phyloP scores from a whole-genome alignment of 2,888 invertebrate species.

The Gymnocheta viridis region DNA sequence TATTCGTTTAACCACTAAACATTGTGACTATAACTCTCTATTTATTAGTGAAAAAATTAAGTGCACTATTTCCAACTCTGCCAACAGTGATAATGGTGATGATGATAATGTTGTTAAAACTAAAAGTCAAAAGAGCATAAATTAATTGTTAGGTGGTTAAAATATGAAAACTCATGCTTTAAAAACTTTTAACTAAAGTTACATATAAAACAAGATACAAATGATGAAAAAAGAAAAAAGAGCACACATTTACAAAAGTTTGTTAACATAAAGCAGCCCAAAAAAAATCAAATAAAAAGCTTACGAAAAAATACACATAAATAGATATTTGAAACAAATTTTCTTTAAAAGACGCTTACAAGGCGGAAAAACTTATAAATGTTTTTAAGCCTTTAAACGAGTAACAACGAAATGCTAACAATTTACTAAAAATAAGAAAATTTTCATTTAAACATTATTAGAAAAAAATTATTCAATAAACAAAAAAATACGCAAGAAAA shows the following conservation, averaged over 20 bases:
- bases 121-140: constrained; percentile 66
- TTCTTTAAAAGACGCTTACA: constrained; percentile 76
- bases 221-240: background rate
- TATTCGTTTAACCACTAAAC: too few relatives aligned
- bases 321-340: constrained; percentile 63
- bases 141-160: constrained; percentile 53
- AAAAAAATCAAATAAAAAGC: constrained; percentile 11
- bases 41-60: too few relatives aligned
- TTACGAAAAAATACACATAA: constrained; percentile 21
- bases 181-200: constrained; percentile 33
- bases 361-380: constrained; percentile 74
- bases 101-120: constrained; percentile 1
- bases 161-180: constrained; percentile 46
- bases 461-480: constrained; percentile 1
- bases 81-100: constrained; percentile 6
- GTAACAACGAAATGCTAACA: constrained; percentile 67
- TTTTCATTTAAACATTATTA: background rate
- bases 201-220: constrained; percentile 40
- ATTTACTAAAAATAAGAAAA: background rate
- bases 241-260: background rate
- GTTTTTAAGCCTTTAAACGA: constrained; percentile 75
- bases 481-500: constrained; percentile 25
- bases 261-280: constrained; percentile 4
- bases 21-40: too few relatives aligned
- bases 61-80: too few relatives aligned